Conservation (phyloP, 2,888 invertebrate genomes). For the Aproaerema taeniolella region DNA sequence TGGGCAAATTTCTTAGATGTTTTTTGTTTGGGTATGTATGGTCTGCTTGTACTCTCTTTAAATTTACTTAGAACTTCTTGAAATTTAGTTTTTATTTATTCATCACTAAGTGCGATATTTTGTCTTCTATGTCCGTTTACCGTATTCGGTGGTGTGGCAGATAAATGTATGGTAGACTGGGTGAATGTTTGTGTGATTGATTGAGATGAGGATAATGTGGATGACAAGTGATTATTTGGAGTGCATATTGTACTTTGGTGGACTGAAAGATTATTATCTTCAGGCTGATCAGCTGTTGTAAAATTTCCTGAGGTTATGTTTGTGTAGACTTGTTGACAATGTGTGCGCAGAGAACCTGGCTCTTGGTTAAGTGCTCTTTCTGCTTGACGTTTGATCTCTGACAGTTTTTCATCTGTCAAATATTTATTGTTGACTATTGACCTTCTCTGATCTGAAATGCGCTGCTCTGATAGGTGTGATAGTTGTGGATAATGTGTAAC, state of each 20-base stretch:
- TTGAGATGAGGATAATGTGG: background rate
- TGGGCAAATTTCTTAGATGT: background rate
- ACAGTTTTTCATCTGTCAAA: background rate
- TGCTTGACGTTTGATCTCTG: background rate
- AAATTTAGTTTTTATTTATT: background rate
- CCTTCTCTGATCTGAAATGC: background rate
- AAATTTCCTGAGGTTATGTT: background rate
- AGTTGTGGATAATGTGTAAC: background rate
- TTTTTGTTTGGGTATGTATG: constrained; percentile 6
- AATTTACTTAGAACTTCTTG: background rate
- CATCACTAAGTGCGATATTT: background rate
- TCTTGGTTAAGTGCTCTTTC: background rate
- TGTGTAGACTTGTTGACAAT: too few species aligned
- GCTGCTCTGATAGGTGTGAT: background rate
- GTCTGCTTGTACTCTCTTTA: background rate
- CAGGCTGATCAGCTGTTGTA: background rate
- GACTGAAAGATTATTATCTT: background rate
- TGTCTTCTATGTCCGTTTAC: background rate
- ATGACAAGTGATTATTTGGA: background rate
- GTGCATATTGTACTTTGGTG: background rate
- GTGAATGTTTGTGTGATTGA: background rate
- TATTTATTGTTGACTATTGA: background rate
- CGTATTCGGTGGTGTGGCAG: too few species aligned
- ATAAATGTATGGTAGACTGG: background rate
- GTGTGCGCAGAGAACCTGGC: too few species aligned